Percentiles rank a stretch among this genome's conserved stretches.
Conservation (phyloP, 2,888 invertebrate species). For the Parascotia fuliginaria region DNA sequence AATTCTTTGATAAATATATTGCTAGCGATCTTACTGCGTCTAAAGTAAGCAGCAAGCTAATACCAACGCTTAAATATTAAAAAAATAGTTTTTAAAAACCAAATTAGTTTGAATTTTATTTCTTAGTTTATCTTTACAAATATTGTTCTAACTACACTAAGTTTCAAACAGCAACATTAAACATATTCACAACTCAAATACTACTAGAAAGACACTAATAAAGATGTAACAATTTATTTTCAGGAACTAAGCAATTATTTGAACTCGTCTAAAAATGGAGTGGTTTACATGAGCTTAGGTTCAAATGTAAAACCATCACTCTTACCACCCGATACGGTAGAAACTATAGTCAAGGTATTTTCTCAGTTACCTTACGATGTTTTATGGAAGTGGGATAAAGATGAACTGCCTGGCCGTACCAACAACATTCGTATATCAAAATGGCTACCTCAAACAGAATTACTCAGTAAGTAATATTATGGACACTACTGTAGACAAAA, state of each 20-base stretch:
- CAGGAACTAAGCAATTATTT: slow-evolving; percentile 59
- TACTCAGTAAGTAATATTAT: slow-evolving; percentile 49
- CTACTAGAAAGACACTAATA: too few species aligned
- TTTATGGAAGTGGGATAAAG: slow-evolving; percentile 65
- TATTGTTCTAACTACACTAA: too few species aligned
- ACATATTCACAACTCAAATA: too few species aligned
- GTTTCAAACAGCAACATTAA: too few species aligned
- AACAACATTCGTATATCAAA: slow-evolving; percentile 59
- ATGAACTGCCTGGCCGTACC: slow-evolving; percentile 50
- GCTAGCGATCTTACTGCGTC: too few species aligned
- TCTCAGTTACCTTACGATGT: slow-evolving; percentile 60
- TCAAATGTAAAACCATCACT: slow-evolving; percentile 56
- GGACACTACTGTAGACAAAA: too few species aligned
- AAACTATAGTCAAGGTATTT: slow-evolving; percentile 54
- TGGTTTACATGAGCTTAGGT: slow-evolving; percentile 65
- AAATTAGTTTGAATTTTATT: too few species aligned
- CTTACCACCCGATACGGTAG: slow-evolving; percentile 48
- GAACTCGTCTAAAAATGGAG: slow-evolving; percentile 57
- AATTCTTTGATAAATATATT: neutral
- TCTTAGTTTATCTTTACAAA: too few species aligned
- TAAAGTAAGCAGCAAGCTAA: too few species aligned
- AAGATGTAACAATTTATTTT: too few species aligned
- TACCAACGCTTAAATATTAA: too few species aligned
- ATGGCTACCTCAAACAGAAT: slow-evolving; percentile 65
- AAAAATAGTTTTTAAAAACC: too few species aligned